Evolutionary conservation across 1,140 invertebrate genomes (phyloP), one percentile per base, ranked within the genome.

Genomic region (Zaprionus inermis): DNA sequence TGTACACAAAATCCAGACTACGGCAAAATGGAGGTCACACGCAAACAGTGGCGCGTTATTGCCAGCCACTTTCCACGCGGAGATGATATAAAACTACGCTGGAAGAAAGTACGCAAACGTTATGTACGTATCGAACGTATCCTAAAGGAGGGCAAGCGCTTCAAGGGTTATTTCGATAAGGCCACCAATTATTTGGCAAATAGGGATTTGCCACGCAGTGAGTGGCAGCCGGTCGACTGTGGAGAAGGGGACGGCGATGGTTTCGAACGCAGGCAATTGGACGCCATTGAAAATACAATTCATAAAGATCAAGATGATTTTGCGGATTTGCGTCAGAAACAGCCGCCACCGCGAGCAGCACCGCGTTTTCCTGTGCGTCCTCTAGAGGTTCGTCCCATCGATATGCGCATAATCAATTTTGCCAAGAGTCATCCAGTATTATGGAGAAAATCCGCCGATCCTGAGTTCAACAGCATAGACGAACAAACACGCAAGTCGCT

Each of bases 81-180:
- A 18, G 90, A 91, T 11, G 72, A 89, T 18, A 91, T 91, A 0
- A 91, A 86, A 46, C 55, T 91, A 10, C 90, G 90, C 22, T 91
- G 90, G 90, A 91, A 91, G 51, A 91, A 91, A 46, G 74, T 91
- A 20, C 86, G 90, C 1, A 91, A 89, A 22, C 78, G 90, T 9
- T 91, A 85, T 38, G 83, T 91, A 0, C 86, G 86, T 2, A 91
- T 91, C 18, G 90, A 91, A 34, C 67, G 88, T 3, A 74, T 91
- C 0, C 41, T 89, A 5, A 81, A 79, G 22, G 75, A 79, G 32
- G 90, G 90, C 0, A 91, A 90, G 57, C 90, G 90, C 5, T 91
- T 91, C 6, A 91, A 91, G 28, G 90, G 90, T n/a, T 91, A 91
- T 14, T 91, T 91, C 11, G 90, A 91, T 38, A 91, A 91, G 59